A percentile compares a stretch with the other conserved stretches of the same genome.
These are phyloP conservation scores for Pelecanoides urinatrix DNA, from an alignment of 2,113 vertebrate genomes.

Conservation along the genomic window DNA sequence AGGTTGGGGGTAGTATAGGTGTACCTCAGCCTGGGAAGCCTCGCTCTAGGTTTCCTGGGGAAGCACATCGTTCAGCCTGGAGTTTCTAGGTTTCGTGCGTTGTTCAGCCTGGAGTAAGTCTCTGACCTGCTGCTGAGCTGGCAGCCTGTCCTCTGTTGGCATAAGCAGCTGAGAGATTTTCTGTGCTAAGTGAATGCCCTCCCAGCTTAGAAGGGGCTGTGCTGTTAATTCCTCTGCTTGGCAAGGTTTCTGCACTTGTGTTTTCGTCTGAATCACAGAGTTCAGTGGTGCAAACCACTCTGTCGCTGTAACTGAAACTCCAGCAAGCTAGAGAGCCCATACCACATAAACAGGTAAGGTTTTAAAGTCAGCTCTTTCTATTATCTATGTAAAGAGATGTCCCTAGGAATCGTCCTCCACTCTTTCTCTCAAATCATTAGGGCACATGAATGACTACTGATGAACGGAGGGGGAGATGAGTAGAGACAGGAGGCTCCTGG, in stretches of 20 bases:
- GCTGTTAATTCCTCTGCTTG: neutral
- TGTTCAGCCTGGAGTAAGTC: neutral
- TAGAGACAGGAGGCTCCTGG: neutral
- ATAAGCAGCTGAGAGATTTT: neutral
- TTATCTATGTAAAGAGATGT: neutral
- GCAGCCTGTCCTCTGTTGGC: neutral
- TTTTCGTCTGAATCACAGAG: neutral
- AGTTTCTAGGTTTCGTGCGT: neutral
- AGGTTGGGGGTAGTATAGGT: neutral
- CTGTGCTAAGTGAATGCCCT: neutral
- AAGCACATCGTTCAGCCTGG: neutral
- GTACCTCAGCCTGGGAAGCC: neutral
- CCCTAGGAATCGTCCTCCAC: fast-evolving
- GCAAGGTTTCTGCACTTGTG: neutral
- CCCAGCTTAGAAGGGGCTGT: neutral
- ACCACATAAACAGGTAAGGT: neutral
- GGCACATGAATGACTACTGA: neutral
- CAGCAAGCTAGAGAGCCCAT: neutral
- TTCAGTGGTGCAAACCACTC: neutral
- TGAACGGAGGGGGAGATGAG: neutral
- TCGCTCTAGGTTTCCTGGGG: fast-evolving
- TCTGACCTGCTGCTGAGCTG: neutral
- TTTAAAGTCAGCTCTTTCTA: neutral
- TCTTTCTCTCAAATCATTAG: neutral
- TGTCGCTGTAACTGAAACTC: neutral